These are phyloP conservation scores for Dasypogon diadema DNA, from an alignment of 2,888 invertebrate genomes.

Conservation along the genomic window DNA sequence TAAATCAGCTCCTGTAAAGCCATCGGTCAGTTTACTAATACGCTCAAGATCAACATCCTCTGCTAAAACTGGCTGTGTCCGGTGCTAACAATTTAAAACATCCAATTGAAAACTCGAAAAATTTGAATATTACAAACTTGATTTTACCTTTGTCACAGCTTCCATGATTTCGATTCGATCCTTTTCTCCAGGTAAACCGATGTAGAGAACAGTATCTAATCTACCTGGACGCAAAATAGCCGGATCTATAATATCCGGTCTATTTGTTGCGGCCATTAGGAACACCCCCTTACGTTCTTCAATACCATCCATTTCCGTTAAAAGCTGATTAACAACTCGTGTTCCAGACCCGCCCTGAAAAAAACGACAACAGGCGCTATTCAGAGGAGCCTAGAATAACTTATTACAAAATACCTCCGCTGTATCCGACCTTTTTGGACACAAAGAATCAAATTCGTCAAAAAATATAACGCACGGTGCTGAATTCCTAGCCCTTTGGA, in stretches of 20 bases:
- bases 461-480: conserved; percentile 99
- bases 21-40: conserved; percentile 78
- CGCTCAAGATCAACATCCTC: conserved; percentile 81
- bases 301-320: conserved; percentile 99
- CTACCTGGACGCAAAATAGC: conserved; percentile 91
- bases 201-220: conserved; percentile 89
- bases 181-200: conserved; percentile 83
- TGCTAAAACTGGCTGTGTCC: conserved; percentile 81
- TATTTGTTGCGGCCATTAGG: conserved; percentile 95
- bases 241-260: conserved; percentile 96
- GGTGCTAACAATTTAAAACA: conserved; percentile 74
- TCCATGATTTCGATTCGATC: conserved; percentile 90
- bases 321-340: conserved; percentile 94
- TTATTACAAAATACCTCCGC: conserved; percentile 63
- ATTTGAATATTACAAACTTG: conserved; percentile 19
- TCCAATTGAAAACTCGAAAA: conserved; percentile 8
- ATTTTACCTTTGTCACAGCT: conserved; percentile 84
- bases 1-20: conserved; percentile 95
- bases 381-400: conserved; percentile 11
- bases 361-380: conserved; percentile 10
- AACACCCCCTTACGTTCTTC: conserved; percentile 93
- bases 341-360: conserved; percentile 77
- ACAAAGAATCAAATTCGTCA: conserved; percentile 96
- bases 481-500: conserved; percentile 93
- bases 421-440: conserved; percentile 86